Evolutionary conservation across 2,113 vertebrate genomes (phyloP).

Genomic region (Melanocharis versteri): DNA sequence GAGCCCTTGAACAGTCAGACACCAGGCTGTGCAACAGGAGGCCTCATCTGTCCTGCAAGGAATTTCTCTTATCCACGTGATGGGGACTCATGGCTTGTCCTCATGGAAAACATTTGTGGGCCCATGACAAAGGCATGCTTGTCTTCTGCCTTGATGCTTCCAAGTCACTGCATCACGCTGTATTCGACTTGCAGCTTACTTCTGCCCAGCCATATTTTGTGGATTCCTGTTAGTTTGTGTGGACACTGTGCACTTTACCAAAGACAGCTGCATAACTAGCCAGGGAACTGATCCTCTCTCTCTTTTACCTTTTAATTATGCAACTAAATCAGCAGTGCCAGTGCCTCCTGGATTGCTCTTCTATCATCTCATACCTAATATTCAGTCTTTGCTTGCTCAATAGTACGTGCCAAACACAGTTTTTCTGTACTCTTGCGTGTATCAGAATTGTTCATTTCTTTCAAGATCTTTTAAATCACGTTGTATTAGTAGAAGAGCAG

Average conservation of each 20-base stretch:
- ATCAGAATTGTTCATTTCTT: not conserved
- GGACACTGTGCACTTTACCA: not conserved
- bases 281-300: not conserved
- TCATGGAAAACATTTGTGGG: not conserved
- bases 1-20: not conserved
- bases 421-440: not conserved
- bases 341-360: not conserved
- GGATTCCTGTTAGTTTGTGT: not conserved
- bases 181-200: not conserved
- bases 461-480: not conserved
- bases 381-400: not conserved
- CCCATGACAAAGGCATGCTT: not conserved
- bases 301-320: not conserved
- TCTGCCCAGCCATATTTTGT: not conserved
- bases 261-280: not conserved
- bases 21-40: not conserved
- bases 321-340: not conserved
- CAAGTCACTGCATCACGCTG: not conserved
- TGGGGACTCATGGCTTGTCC: not conserved
- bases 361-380: not conserved
- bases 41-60: not conserved
- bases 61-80: not conserved
- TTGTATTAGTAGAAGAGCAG: not conserved
- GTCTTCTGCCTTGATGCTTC: not conserved
- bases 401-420: rapidly evolving